Base-by-base conservation (phyloP, 1,140 invertebrate species). In the Drosophila kanapiae region DNA sequence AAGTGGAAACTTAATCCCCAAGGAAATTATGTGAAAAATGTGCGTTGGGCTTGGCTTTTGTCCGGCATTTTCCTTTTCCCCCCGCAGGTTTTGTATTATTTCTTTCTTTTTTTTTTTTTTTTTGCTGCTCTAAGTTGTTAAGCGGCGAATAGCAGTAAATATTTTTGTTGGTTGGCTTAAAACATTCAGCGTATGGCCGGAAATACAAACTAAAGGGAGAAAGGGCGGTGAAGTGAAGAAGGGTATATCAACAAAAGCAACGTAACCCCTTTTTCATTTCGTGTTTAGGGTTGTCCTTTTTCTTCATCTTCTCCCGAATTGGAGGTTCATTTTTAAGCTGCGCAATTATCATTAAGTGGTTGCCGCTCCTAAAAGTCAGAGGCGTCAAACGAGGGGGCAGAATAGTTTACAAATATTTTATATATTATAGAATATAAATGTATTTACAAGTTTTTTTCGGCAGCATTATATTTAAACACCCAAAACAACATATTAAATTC, bases 21-120 rank as follows among this genome's bases (percentile, higher is more conserved):
- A 88, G 84, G 84, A 88, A 88, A 88, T 88, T 88, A 88, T 88
- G 78, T 90, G 85, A 90, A 84, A 88, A 90, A 90, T 88, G 85
- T 84, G 84, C 78, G 85, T 88, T 72, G 80, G 72, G 35, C 61
- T 59, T 63, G 75, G 74, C 75, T 78, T 77, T 78, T 75, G 58
- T 75, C 48, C 48, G 70, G 70, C 70, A 37, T 49, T 74, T 71
- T 40, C 38, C 42, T 51, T 76, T 33, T 68, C 35, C 59, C 23
- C 18, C 23, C 18, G 18, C 47, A 37, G 40, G 35, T 42, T 62
- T 79, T 59, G 51, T 56, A 49, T 72, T 72, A 68, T 49, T 70
- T n/a, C n/a, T n/a, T 68, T 43, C 61, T 43, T 47, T 14, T 47
- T 48, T 53, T 81, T 70, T 38, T 63, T 81, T 78, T 47, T 29